Percentiles rank a stretch among this genome's conserved stretches.
Conservation (phyloP, 2,797 vertebrate species). For the Phylloscopus collybita region DNA sequence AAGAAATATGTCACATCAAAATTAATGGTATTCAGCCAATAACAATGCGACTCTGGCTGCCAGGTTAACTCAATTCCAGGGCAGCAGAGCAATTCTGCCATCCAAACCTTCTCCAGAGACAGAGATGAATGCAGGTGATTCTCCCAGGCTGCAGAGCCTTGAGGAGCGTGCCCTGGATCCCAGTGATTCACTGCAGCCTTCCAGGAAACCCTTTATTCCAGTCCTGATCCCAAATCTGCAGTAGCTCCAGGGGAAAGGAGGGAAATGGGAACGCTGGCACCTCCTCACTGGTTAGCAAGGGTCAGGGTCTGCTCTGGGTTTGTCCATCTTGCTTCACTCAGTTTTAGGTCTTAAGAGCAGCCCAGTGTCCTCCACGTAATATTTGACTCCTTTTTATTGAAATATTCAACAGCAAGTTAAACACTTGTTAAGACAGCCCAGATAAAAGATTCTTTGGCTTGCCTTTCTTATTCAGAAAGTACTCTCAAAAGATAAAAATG, state of each 20-base stretch:
- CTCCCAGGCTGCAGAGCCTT: background rate
- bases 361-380: background rate
- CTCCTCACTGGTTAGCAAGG: background rate
- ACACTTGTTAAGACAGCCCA: background rate
- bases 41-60: constrained; percentile 45
- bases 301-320: background rate
- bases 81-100: constrained; percentile 65
- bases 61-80: constrained; percentile 64
- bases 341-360: background rate
- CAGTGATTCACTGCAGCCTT: background rate
- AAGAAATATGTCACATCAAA: constrained; percentile 74
- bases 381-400: background rate
- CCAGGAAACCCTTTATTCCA: background rate
- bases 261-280: background rate
- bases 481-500: background rate
- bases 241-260: background rate
- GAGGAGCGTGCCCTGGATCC: background rate
- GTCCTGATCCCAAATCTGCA: background rate
- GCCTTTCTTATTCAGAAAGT: background rate
- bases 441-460: background rate
- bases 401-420: background rate
- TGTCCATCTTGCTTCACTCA: background rate
- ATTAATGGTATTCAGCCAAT: constrained; percentile 65
- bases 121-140: constrained; percentile 61
- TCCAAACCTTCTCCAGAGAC: constrained; percentile 20